phyloP scores from a whole-genome alignment of 1,140 invertebrate genomes.

The Tetramorium parvispinum region DNA sequence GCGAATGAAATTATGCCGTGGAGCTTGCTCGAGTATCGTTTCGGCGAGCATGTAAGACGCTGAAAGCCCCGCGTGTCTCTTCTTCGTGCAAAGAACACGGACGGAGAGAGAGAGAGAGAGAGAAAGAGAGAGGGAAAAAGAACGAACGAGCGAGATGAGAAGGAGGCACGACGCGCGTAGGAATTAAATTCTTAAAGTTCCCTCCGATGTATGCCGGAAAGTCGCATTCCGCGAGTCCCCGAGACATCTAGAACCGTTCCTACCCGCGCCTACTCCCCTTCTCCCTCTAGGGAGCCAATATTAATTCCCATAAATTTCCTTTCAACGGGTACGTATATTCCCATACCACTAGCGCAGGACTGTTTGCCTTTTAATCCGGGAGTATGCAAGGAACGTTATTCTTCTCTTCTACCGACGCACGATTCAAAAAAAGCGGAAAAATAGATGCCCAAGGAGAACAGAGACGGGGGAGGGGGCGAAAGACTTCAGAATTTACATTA shows the following conservation, averaged over 20 bases:
- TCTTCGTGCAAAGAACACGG: constrained; percentile 44
- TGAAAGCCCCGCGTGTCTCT: constrained; percentile 58
- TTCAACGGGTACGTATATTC: constrained; percentile 82
- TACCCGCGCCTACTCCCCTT: constrained; percentile 62
- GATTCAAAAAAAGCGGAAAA: constrained; percentile 49
- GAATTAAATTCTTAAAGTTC: constrained; percentile 87
- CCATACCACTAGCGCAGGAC: constrained; percentile 63
- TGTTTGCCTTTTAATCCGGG: constrained; percentile 84
- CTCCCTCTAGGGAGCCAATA: constrained; percentile 82
- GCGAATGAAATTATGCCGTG: constrained; percentile 57
- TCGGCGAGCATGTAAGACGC: constrained; percentile 59
- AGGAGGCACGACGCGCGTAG: constrained; percentile 67
- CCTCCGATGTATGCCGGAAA: constrained; percentile 82
- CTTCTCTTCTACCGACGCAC: constrained; percentile 69
- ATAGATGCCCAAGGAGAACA: constrained; percentile 30
- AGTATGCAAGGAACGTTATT: constrained; percentile 85
- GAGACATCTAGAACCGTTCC: constrained; percentile 71
- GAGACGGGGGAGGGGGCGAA: not conserved
- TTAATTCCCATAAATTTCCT: constrained; percentile 87
- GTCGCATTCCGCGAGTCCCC: constrained; percentile 84
- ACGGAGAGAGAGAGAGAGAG: not conserved
- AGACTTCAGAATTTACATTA: constrained; percentile 20
- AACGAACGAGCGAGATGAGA: constrained; percentile 19
- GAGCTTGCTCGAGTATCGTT: constrained; percentile 64
- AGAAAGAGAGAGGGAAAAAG: not conserved